Evolutionary conservation across 30 jellyfish, hydroid and myxozoan genomes (phyloP), one percentile per base, ranked within the genome.

Genomic region (Cassiopea andromeda): DNA sequence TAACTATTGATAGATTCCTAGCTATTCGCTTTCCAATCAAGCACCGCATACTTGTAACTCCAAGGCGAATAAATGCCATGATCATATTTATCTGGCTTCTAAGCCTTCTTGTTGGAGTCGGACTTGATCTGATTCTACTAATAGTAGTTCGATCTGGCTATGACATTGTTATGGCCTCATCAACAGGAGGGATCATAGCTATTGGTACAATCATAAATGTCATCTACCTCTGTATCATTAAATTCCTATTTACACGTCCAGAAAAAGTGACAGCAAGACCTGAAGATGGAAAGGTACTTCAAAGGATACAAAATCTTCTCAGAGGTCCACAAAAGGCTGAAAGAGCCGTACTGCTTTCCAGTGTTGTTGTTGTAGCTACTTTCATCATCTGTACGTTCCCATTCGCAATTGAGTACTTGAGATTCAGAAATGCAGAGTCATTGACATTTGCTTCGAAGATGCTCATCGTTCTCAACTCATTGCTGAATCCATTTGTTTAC

Each of bases 401-500:
- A 1, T 86, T 86, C 48, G 85, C 93, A 1, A 86, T 86, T 8
- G 89, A 86, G 76, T 60, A 73, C 80, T 13, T 77, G 1, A 18
- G 17, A 1, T 45, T 9, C 10, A 45, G 19, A 27, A 57, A n/a
- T 60, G 89, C 47, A 60, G 77, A 8, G 1, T 18, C 38, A 18
- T 54, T 77, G 16, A 44, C 61, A n/a, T 75, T 69, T 1, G 59
- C 78, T 1, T 38, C 93, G 16, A 86, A 57, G 45, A n/a, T 86
- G 43, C 47, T 69, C 3, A 69, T 86, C 48, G 47, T 86, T 54
- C 38, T 46, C 46, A 86, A 86, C 64, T 86, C 93, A 18, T 17
- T 77, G 48, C 17, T 77, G 75, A 86, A 86, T 78, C 93, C 93
- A 16, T 7, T 86, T 1, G 48, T 86, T 43, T 86, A 86, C 93